Percentiles rank a stretch among this genome's conserved stretches.
phyloP scores from a whole-genome alignment of 2,888 invertebrate species.

The Drosophila cognata region DNA sequence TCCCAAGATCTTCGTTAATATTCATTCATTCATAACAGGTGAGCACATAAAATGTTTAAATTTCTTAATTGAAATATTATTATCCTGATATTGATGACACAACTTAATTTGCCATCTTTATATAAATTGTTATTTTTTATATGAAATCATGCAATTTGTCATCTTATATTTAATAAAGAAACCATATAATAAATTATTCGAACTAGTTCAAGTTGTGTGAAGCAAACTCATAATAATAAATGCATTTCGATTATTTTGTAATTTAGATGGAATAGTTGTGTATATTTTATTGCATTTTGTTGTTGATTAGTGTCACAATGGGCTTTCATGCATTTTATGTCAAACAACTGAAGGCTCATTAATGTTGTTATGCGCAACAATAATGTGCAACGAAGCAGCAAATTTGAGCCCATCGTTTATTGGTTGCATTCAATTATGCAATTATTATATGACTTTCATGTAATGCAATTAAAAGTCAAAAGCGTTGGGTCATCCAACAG shows the following conservation, averaged over 20 bases:
- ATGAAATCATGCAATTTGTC: neutral
- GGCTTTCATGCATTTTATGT: conserved; percentile 8
- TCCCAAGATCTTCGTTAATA: neutral
- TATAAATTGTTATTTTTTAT: neutral
- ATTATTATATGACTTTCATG: conserved; percentile 80
- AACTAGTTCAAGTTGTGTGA: neutral
- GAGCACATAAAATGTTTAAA: neutral
- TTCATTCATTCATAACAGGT: neutral
- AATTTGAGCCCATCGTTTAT: conserved; percentile 34
- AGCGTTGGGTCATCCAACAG: conserved; percentile 49
- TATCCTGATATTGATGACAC: neutral
- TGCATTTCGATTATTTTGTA: neutral
- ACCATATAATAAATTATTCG: neutral
- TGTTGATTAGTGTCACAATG: neutral
- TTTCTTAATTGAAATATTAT: neutral
- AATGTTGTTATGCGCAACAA: conserved; percentile 47
- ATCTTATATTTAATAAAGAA: neutral
- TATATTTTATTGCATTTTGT: neutral
- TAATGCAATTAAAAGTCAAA: conserved; percentile 82
- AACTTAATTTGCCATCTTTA: neutral
- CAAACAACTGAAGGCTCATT: conserved; percentile 53
- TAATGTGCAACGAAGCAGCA: conserved; percentile 51
- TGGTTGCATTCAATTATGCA: conserved; percentile 72
- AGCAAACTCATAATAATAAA: neutral
- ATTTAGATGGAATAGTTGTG: neutral